These are phyloP conservation scores for Syncerus caffer DNA, from an alignment of 2,797 vertebrate genomes.

Conservation along the genomic window DNA sequence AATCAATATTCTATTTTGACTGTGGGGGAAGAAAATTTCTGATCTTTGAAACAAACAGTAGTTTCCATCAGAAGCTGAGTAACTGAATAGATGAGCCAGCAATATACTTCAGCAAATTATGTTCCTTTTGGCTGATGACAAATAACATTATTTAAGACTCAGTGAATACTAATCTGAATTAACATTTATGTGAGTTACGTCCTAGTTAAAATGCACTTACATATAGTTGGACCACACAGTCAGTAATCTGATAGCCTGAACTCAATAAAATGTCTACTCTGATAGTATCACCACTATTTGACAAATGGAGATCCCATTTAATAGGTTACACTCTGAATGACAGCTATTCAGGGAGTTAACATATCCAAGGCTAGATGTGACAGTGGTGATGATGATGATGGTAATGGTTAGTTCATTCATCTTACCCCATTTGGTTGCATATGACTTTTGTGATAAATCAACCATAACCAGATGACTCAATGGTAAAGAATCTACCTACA, in stretches of 20 bases:
- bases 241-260: not conserved
- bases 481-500: not conserved
- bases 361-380: not conserved
- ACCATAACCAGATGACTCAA: not conserved
- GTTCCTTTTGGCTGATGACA: not conserved
- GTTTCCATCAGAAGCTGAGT: not conserved
- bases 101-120: not conserved
- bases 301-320: not conserved
- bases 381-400: not conserved
- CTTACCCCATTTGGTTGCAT: not conserved
- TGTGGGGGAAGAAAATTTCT: not conserved
- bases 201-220: slow-evolving; percentile 20
- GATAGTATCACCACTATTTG: not conserved
- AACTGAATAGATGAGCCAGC: not conserved
- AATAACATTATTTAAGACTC: not conserved
- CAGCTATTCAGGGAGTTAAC: not conserved
- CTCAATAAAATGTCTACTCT: slow-evolving; percentile 22
- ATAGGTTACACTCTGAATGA: not conserved
- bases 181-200: slow-evolving; percentile 24
- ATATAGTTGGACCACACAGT: not conserved
- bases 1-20: not conserved
- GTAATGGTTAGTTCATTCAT: not conserved
- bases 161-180: not conserved
- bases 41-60: not conserved
- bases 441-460: not conserved